Evolutionary conservation across 2,888 invertebrate genomes (phyloP), one percentile per base, ranked within the genome.

Genomic region (Calephelis perditalis): DNA sequence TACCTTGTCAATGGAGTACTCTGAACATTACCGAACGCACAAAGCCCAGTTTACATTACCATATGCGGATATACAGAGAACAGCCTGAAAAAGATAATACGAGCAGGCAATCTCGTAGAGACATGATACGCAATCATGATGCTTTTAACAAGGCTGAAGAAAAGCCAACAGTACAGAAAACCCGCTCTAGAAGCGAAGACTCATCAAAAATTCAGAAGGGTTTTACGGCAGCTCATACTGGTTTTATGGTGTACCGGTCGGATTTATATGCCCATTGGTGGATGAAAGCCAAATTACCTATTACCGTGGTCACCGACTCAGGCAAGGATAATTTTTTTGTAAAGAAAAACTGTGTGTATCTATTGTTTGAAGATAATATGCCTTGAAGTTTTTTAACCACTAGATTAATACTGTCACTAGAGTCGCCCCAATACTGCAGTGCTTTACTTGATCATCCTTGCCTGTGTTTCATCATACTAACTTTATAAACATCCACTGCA

Each of bases 241-340:
- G 89, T 65, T 89, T 88, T 70, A 82, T 92, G 82, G 91, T 94
- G 76, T 97, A 94, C 84, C 95, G 94, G 64, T 96, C 96, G 57
- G 96, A 96, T 75, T 91, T 97, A 84, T 97, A 97, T 84, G 96
- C 96, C 67, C 97, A 97, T 90, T 97, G 97, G 97, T 97, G 96
- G 96, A 94, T 96, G 91, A 97, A 97, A 92, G 96, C 95, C 78
- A 94, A 95, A 77, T 92, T 96, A 78, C 95, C 95, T 68, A 92
- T 91, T 70, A 91, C 90, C 73, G 92, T 93, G 83, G 87, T 91
- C 89, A 87, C 81, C 84, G 87, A 90, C 89, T 89, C 91, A 79
- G 92, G 91, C 82, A 92, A 93, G 84, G 87, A 93, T 79, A 81
- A 91, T 77, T 92, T 82, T 82, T 88, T 89, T 89, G 89, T 89